Percentiles rank a stretch among this genome's conserved stretches.
Evolutionary conservation across 2,888 invertebrate genomes (phyloP).

Genomic region (Mystacides longicornis): DNA sequence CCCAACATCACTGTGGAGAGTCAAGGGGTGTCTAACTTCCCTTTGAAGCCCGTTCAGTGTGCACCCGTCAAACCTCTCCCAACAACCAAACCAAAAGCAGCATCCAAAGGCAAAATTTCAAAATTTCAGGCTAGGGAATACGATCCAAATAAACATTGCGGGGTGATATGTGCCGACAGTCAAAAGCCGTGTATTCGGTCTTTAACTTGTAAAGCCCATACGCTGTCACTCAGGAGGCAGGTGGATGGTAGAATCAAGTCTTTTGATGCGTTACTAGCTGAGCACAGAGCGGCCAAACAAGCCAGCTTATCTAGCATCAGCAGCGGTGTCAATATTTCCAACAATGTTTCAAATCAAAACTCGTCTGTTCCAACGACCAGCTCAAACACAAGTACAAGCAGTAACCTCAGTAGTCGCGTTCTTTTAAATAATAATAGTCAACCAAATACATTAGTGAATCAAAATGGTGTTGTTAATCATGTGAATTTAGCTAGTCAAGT

Average conservation of each 20-base stretch:
- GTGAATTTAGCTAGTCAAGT: conserved; percentile 1
- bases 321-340: conserved; percentile 32
- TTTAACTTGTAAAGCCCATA: conserved; percentile 63
- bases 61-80: conserved; percentile 31
- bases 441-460: not conserved
- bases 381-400: not conserved
- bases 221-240: conserved; percentile 60
- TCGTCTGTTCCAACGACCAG: not conserved
- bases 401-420: not conserved
- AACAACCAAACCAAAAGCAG: conserved; percentile 27
- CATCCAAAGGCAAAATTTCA: conserved; percentile 32
- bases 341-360: not conserved
- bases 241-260: conserved; percentile 65
- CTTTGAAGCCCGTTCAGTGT: conserved; percentile 11
- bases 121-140: conserved; percentile 56
- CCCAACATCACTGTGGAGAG: conserved; percentile 6
- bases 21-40: conserved; percentile 9
- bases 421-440: not conserved
- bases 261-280: conserved; percentile 67
- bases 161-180: conserved; percentile 61
- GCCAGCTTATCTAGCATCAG: conserved; percentile 31
- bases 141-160: conserved; percentile 78
- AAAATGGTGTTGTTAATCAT: not conserved
- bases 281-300: conserved; percentile 63
- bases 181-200: conserved; percentile 72